phyloP scores from a whole-genome alignment of 2,888 invertebrate genomes.

The Dynastes tityus region DNA sequence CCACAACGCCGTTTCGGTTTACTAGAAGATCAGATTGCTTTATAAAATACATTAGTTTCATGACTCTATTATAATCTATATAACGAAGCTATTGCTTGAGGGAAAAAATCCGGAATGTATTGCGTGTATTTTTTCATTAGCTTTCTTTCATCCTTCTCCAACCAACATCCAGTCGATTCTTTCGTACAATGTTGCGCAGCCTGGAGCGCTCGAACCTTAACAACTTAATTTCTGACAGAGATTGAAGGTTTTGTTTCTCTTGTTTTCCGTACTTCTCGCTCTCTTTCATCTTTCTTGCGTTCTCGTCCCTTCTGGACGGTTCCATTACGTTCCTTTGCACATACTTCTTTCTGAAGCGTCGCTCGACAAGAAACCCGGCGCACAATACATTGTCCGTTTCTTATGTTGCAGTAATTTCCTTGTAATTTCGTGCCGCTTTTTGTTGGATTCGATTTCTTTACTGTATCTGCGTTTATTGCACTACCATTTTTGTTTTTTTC shows the following conservation, averaged over 20 bases:
- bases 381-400: slow-evolving; percentile 26
- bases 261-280: slow-evolving; percentile 20
- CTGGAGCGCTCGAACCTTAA: slow-evolving; percentile 58
- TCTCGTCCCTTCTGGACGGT: slow-evolving; percentile 10
- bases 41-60: neutral
- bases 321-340: slow-evolving; percentile 17
- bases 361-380: slow-evolving; percentile 9
- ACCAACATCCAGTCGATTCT: slow-evolving; percentile 6
- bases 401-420: slow-evolving; percentile 32
- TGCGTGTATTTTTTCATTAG: neutral
- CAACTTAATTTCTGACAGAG: slow-evolving; percentile 61
- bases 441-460: slow-evolving; percentile 8
- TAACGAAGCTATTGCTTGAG: neutral
- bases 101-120: neutral
- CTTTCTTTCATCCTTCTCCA: slow-evolving; percentile 15
- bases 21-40: neutral
- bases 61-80: neutral
- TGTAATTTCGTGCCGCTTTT: slow-evolving; percentile 25
- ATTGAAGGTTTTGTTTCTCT: slow-evolving; percentile 57
- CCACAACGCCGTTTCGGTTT: neutral
- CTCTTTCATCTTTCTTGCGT: slow-evolving; percentile 6
- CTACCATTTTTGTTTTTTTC: too few species aligned
- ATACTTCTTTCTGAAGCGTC: slow-evolving; percentile 29
- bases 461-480: neutral
- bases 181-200: slow-evolving; percentile 59